Evolutionary conservation across 2,113 vertebrate species (phyloP), one percentile per base, ranked within the genome.

Genomic region (Megalops atlanticus): DNA sequence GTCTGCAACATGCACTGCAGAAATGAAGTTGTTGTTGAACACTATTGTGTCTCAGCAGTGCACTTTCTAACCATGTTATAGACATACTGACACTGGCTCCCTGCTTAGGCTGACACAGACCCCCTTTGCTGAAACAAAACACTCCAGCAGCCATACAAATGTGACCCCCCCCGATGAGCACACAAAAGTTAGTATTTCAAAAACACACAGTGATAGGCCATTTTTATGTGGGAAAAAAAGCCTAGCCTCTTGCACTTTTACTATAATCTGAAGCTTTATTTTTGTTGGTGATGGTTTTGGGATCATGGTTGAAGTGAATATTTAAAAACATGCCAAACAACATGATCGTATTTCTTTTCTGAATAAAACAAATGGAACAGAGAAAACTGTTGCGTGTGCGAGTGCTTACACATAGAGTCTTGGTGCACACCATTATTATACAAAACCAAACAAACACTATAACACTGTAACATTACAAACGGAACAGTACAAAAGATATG

Each of bases 91-190:
- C 24, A 54, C 49, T 54, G 49, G 2, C 49, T 24, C 49, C 49
- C 49, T 4, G 16, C 4, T 21, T 2, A 3, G 16, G 24, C 18
- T 4, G 38, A 89, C 64, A 79, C 72, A 77, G 41, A 84, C 52
- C 49, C 35, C 76, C 41, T 27, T 39, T 6, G 77, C 64, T 52
- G 79, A 49, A 81, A 35, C 45, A 84, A 21, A 49, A 58, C 80
- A 40, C 41, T 70, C 87, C 72, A 47, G 4, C 69, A 81, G 81
- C 77, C 88, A 90, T 90, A 86, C 89, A 88, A 80, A 89, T 84
- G 78, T n/a, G n/a, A n/a, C 81, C 85, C n/a, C n/a, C n/a, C 45
- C 45, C n/a, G 36, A 78, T 58, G 81, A 77, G 84, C 79, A 72
- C 16, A 74, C 43, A 70, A 79, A 83, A 77, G 71, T 70, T 31